Evolutionary conservation across 2,888 invertebrate species (phyloP).

Genomic region (Papilio protenor): DNA sequence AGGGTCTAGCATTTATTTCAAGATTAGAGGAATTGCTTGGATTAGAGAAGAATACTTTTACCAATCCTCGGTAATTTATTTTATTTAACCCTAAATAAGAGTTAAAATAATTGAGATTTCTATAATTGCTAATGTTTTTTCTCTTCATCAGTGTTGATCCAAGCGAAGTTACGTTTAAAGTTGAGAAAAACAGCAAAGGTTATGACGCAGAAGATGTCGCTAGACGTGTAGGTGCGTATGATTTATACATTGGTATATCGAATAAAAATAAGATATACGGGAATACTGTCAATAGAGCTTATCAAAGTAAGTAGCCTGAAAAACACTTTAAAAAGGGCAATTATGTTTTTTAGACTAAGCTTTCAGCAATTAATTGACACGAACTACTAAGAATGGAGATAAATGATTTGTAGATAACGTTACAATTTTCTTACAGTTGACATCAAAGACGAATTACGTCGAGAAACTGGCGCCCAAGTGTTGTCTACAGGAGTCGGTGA

Average conservation of each 20-base stretch:
- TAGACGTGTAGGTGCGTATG: constrained; percentile 85
- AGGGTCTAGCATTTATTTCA: constrained; percentile 89
- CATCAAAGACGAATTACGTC: constrained; percentile 87
- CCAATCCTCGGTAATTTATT: constrained; percentile 85
- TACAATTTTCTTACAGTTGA: constrained; percentile 64
- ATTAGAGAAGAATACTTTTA: constrained; percentile 85
- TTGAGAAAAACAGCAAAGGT: constrained; percentile 86
- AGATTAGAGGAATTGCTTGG: constrained; percentile 88
- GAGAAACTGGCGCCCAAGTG: constrained; percentile 88
- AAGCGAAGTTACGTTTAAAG: constrained; percentile 91
- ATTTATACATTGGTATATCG: neutral
- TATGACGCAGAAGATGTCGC: constrained; percentile 88
- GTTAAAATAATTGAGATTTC: constrained; percentile 53
- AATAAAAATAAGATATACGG: neutral
- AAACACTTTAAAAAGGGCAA: neutral
- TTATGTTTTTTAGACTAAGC: neutral
- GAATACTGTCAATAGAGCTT: neutral
- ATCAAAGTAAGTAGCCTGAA: neutral
- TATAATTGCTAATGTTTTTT: neutral
- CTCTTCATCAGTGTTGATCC: constrained; percentile 86
- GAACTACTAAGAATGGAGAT: neutral
- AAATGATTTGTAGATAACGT: neutral
- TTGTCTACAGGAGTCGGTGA: constrained; percentile 91
- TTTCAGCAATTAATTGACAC: neutral
- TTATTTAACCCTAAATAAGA: neutral